Conservation (phyloP, 1,140 invertebrate genomes). For the Aphidius ervi region DNA sequence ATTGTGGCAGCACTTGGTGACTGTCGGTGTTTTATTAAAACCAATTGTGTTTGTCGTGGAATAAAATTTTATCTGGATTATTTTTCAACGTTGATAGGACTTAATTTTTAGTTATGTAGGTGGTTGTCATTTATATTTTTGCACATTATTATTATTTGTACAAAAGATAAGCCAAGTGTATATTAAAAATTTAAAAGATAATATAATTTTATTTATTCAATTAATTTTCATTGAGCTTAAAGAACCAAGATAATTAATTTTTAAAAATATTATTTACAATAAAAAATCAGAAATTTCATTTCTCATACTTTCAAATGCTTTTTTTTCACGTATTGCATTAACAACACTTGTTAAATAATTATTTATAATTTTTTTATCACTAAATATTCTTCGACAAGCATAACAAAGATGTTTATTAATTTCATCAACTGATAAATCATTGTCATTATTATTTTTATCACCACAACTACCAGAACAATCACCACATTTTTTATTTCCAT, state of each 20-base stretch:
- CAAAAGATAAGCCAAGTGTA: no score
- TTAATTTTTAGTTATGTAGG: no score
- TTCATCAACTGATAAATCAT: constrained; percentile 13
- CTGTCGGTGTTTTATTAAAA: no score
- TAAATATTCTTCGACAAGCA: constrained; percentile 41
- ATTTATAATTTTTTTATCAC: constrained; percentile 26
- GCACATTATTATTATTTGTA: no score
- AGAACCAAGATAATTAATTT: neutral
- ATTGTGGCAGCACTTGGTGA: no score
- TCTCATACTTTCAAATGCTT: constrained; percentile 32
- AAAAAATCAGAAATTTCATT: constrained; percentile 40
- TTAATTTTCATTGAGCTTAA: no score
- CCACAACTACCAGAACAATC: constrained; percentile 16
- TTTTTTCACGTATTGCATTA: constrained; percentile 24
- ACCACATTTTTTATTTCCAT: constrained; percentile 10
- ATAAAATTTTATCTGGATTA: no score
- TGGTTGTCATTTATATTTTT: no score
- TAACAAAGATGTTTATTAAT: constrained; percentile 40
- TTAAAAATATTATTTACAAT: constrained; percentile 21
- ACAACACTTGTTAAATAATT: constrained; percentile 27
- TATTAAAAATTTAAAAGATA: no score
- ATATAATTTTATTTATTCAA: no score
- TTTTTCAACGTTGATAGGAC: no score
- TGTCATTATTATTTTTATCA: neutral
- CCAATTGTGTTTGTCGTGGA: no score